Conservation (phyloP, 2,113 vertebrate genomes). For the Rhagologus leucostigma region DNA sequence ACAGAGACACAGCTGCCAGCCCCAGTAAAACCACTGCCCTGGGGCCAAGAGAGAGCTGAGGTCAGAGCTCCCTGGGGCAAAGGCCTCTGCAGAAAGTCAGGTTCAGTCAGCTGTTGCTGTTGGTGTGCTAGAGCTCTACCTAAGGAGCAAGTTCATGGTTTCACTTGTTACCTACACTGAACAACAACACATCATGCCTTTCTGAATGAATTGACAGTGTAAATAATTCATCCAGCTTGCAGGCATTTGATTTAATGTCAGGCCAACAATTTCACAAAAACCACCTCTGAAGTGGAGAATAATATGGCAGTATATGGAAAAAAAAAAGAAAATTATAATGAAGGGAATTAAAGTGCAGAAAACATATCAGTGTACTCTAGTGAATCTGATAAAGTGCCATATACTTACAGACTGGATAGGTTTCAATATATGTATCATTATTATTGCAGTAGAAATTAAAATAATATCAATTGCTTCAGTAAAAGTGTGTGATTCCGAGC, state of each 20-base stretch:
- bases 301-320: background rate
- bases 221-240: background rate
- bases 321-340: background rate
- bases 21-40: background rate
- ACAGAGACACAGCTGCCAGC: background rate
- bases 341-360: background rate
- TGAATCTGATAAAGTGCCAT: background rate
- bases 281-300: background rate
- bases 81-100: background rate
- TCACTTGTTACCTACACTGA: background rate
- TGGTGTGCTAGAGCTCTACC: background rate
- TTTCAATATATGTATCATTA: background rate
- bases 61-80: background rate
- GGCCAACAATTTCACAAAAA: background rate
- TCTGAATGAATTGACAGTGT: background rate
- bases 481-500: background rate
- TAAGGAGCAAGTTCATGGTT: background rate
- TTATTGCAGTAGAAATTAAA: background rate
- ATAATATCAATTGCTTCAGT: background rate
- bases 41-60: accelerated
- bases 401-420: background rate
- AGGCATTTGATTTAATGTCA: background rate
- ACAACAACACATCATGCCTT: background rate
- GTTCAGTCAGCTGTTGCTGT: background rate
- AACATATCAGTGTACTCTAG: background rate